These are phyloP conservation scores for Gibbula magus DNA, from an alignment of 2,888 invertebrate species.

Conservation along the genomic window DNA sequence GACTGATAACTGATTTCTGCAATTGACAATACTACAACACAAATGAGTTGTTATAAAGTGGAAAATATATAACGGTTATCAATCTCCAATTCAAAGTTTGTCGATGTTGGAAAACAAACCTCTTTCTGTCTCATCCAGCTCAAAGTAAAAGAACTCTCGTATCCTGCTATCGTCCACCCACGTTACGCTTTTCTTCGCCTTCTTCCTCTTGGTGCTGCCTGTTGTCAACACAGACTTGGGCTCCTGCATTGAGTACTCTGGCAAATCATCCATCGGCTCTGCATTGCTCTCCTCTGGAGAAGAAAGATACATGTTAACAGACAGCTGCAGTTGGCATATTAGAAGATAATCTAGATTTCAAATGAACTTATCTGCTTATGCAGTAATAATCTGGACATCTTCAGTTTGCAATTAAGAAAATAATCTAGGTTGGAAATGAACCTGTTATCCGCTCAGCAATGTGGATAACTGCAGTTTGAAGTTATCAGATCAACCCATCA, in stretches of 20 bases:
- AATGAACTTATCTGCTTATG: neutral
- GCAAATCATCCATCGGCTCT: slow-evolving; percentile 9
- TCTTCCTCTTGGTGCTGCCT: slow-evolving; percentile 51
- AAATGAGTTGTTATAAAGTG: neutral
- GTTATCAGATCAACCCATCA: too few relatives aligned
- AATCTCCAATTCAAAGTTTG: neutral
- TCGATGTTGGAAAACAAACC: slow-evolving; percentile 54
- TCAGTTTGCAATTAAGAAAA: too few relatives aligned
- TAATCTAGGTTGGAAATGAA: too few relatives aligned
- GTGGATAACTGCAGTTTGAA: too few relatives aligned
- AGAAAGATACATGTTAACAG: neutral
- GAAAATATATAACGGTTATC: neutral
- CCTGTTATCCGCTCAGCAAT: too few relatives aligned
- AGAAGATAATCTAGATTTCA: neutral
- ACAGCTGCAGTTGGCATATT: too few relatives aligned
- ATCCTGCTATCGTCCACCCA: slow-evolving; percentile 87
- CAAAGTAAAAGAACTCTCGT: slow-evolving; percentile 90
- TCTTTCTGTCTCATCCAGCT: slow-evolving; percentile 95
- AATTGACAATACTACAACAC: neutral
- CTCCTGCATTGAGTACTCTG: slow-evolving; percentile 3
- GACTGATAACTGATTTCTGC: neutral
- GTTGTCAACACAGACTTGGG: slow-evolving; percentile 51
- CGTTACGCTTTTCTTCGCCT: slow-evolving; percentile 80
- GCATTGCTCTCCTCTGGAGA: neutral
- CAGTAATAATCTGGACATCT: too few relatives aligned